phyloP scores from a whole-genome alignment of 2,888 invertebrate species.

The Drosophila niveifrons region DNA sequence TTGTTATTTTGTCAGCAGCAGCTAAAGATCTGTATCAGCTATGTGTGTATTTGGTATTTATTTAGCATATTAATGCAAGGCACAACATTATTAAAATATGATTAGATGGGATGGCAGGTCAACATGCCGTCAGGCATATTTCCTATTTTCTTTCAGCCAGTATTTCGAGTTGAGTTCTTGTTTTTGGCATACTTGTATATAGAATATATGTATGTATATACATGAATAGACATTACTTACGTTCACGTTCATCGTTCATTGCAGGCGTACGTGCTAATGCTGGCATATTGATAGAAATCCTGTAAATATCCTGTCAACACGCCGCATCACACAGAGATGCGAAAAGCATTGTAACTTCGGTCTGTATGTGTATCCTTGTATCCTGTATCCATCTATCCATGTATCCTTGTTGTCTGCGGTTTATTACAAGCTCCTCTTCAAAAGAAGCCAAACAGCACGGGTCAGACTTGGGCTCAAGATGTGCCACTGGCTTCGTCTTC shows the following conservation, averaged over 20 bases:
- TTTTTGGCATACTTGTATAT: slow-evolving; percentile 3
- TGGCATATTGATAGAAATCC: slow-evolving; percentile 80
- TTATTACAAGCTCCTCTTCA: slow-evolving; percentile 35
- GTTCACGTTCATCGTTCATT: slow-evolving; percentile 71
- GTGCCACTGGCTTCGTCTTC: neutral
- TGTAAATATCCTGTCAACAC: slow-evolving; percentile 81
- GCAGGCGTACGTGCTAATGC: slow-evolving; percentile 75
- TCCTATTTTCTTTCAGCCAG: slow-evolving; percentile 28
- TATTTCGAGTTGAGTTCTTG: slow-evolving; percentile 11
- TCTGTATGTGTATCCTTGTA: slow-evolving; percentile 30
- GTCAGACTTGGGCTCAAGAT: slow-evolving; percentile 18
- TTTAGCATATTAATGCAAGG: slow-evolving; percentile 50
- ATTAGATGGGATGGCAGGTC: slow-evolving; percentile 46
- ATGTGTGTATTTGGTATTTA: slow-evolving; percentile 43
- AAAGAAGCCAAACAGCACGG: slow-evolving; percentile 21
- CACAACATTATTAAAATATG: slow-evolving; percentile 52
- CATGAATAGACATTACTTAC: slow-evolving; percentile 51
- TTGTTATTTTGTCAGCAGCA: slow-evolving; percentile 15
- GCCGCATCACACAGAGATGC: slow-evolving; percentile 42
- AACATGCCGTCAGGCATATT: slow-evolving; percentile 25
- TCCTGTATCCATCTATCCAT: slow-evolving; percentile 5
- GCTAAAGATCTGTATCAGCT: slow-evolving; percentile 47
- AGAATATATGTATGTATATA: neutral
- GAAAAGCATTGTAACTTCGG: slow-evolving; percentile 26
- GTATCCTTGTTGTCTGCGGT: slow-evolving; percentile 29